These are phyloP conservation scores for Allacma fusca DNA, from an alignment of 2,888 invertebrate species.

Conservation along the genomic window DNA sequence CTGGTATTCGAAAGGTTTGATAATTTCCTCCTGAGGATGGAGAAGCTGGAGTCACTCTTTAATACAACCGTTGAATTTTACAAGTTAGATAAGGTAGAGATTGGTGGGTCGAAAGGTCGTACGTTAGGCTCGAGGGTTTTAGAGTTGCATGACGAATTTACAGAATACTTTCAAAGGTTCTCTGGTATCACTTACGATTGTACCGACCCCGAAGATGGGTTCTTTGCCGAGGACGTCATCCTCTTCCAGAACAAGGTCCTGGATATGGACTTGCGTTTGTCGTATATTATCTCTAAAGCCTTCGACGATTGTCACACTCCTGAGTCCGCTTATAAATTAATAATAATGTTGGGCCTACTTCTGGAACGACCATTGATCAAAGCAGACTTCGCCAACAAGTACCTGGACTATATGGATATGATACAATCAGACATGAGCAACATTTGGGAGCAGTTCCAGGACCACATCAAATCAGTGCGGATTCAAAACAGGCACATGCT, in stretches of 20 bases:
- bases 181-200: constrained; percentile 87
- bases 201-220: constrained; percentile 84
- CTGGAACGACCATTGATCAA: constrained; percentile 87
- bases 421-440: constrained; percentile 74
- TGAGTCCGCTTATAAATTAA: constrained; percentile 77
- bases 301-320: constrained; percentile 92
- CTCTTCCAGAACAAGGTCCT: constrained; percentile 82
- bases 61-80: constrained; percentile 91
- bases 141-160: constrained; percentile 82
- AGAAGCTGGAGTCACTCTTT: constrained; percentile 85
- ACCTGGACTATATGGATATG: constrained; percentile 80
- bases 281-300: constrained; percentile 88
- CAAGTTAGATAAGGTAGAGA: constrained; percentile 93
- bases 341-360: constrained; percentile 86
- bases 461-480: background rate
- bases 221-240: constrained; percentile 82
- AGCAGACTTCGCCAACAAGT: constrained; percentile 86
- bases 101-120: constrained; percentile 87
- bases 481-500: no score
- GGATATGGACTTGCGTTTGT: constrained; percentile 88
- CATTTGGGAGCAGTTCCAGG: constrained; percentile 41
- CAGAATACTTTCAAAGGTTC: constrained; percentile 81
- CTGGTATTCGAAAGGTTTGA: constrained; percentile 59
- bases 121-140: constrained; percentile 79
- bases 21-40: constrained; percentile 69